Evolutionary conservation across 2,797 vertebrate genomes (phyloP), one percentile per base, ranked within the genome.

Genomic region (Anisognathus igniventris): DNA sequence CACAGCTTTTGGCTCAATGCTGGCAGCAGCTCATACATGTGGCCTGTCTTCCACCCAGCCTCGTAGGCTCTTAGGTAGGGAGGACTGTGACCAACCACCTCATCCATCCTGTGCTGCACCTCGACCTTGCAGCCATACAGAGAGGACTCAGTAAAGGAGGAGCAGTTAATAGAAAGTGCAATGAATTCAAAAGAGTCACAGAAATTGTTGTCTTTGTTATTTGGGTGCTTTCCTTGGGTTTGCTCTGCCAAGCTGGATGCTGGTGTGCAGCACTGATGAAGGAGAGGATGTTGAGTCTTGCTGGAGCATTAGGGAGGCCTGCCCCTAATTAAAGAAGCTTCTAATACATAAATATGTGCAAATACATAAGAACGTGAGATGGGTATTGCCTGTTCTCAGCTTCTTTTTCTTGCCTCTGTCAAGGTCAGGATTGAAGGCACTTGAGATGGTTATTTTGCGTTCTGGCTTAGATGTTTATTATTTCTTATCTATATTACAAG

Each of bases 1-100:
- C 54, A 22, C 21, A 13, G 17, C 1, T 67, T 60, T 35, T 60
- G 57, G 48, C 31, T 54, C 45, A 4, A 7, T 30, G 39, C 8
- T 40, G 48, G 9, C 78, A 78, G 74, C 10, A 31, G 39, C 47
- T 90, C 51, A 82, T 39, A 14, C 0, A 3, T 0, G 30, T 39
- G 12, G 3, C 50, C 16, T 27, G 24, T 14, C 24, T 90, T 60
- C 42, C 45, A 14, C 23, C 19, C 23, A 18, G 14, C 25, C 28
- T 67, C 4, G 2, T 11, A 24, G 0, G 0, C 25, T 60, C 53
- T 81, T 0, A 0, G 22, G 24, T 22, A 10, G 30, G 13, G 24
- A 16, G n/a, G 12, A 11, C 3, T 11, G 15, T 37, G 45, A 28
- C 50, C 72, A 47, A 3, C 20, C 42, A 45, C 2, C 53, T 7